Evolutionary conservation across 2,113 vertebrate species (phyloP), one percentile per base, ranked within the genome.

Genomic region (Etia nguti): DNA sequence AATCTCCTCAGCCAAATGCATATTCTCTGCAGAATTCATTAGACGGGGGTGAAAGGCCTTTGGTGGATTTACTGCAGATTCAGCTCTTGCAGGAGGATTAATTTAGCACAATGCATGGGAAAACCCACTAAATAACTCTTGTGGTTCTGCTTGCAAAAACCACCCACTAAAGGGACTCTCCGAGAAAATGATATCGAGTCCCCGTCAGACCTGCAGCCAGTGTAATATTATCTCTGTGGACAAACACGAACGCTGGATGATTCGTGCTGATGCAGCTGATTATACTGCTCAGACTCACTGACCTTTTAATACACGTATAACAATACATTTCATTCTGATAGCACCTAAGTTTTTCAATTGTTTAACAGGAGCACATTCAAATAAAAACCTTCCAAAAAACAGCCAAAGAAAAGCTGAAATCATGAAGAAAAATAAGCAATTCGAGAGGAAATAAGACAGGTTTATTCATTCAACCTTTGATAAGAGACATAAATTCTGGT

Each of bases 41-140:
- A 38, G 68, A 73, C 2, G 7, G 36, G 10, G 6, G 56, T 12
- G n/a, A 34, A 46, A 31, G 56, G n/a, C 73, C 70, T 85, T 79
- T 79, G 15, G 31, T 79, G 82, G 75, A 88, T 86, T 80, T 80
- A n/a, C 81, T 48, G 79, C 85, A 83, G n/a, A 75, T 81, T 81
- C 73, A 93, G 60, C 77, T 81, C 38, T 13, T 56, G 70, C 60
- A 57, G 77, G 38, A 79, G 77, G 75, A 89, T 90, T 86, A 80
- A 80, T 84, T 90, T 59, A 59, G 85, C 31, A 80, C 31, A 16
- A 70, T 24, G 83, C 65, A 65, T 6, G 48, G 79, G 87, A 59
- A 87, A 90, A 83, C 52, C 75, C 86, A 48, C 16, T 24, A 9
- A 70, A 57, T 50, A 75, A 60, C 70, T 83, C 6, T 59, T 68